These are phyloP conservation scores for Gymnocephalus cernua DNA, from an alignment of 2,113 vertebrate species.

Conservation along the genomic window DNA sequence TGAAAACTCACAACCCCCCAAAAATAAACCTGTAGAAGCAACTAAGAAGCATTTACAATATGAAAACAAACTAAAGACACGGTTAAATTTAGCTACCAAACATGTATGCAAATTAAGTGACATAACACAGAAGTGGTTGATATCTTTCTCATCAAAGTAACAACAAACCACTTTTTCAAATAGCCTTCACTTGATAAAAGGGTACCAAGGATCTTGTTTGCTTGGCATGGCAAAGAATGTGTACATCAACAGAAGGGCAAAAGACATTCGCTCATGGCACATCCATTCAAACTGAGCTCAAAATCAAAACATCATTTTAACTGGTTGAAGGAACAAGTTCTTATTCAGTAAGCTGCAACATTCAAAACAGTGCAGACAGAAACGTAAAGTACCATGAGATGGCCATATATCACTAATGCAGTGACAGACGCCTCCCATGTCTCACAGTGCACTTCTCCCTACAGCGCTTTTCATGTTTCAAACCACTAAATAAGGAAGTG, in stretches of 20 bases:
- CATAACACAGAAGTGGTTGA: slow-evolving; percentile 71
- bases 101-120: slow-evolving; percentile 70
- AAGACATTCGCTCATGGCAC: slow-evolving; percentile 76
- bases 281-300: slow-evolving; percentile 72
- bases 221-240: slow-evolving; percentile 71
- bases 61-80: slow-evolving; percentile 69
- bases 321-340: slow-evolving; percentile 54
- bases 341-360: slow-evolving; percentile 69
- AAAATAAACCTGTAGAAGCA: slow-evolving; percentile 64
- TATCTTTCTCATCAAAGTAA: slow-evolving; percentile 59
- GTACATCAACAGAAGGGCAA: slow-evolving; percentile 70
- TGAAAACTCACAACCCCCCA: slow-evolving; percentile 50
- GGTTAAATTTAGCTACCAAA: slow-evolving; percentile 73
- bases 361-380: slow-evolving; percentile 75
- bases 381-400: slow-evolving; percentile 33
- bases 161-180: slow-evolving; percentile 67
- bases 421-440: slow-evolving; percentile 19
- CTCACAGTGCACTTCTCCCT: slow-evolving; percentile 64
- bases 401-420: neutral
- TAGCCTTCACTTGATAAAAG: slow-evolving; percentile 76
- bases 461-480: slow-evolving; percentile 68
- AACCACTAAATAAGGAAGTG: slow-evolving; percentile 69
- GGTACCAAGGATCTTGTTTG: slow-evolving; percentile 59
- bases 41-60: slow-evolving; percentile 76
- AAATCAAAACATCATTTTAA: slow-evolving; percentile 69